Conservation (phyloP, 2,797 vertebrate genomes). For the Coreius guichenoti region DNA sequence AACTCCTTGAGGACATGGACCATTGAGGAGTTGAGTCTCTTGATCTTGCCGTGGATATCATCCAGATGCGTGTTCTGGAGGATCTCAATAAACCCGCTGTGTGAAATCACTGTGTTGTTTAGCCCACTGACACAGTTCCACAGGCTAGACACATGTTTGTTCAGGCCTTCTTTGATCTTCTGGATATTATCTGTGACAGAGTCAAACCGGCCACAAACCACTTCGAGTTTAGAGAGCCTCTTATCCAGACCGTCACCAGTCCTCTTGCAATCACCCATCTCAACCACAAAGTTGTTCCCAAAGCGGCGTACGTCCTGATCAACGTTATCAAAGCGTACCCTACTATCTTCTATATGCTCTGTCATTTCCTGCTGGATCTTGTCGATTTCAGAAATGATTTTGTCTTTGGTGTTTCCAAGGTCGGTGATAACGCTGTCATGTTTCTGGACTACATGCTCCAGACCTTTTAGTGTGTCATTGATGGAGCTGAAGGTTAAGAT, state of each 20-base stretch:
- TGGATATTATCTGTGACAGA: constrained; percentile 82
- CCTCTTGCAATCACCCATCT: constrained; percentile 78
- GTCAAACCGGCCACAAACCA: constrained; percentile 85
- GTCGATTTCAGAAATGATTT: constrained; percentile 91
- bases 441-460: constrained; percentile 86
- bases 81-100: constrained; percentile 80
- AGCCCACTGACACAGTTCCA: constrained; percentile 86
- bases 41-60: constrained; percentile 78
- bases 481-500: constrained; percentile 88
- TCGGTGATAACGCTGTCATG: constrained; percentile 87
- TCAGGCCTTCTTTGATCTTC: constrained; percentile 88
- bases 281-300: constrained; percentile 72
- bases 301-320: constrained; percentile 78
- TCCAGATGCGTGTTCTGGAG: constrained; percentile 81
- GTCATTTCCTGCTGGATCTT: constrained; percentile 87
- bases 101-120: constrained; percentile 80
- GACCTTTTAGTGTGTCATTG: constrained; percentile 87
- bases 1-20: constrained; percentile 78
- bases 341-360: constrained; percentile 83
- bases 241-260: constrained; percentile 84
- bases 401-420: constrained; percentile 86
- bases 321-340: constrained; percentile 77
- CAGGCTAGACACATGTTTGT: constrained; percentile 83
- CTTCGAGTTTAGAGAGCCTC: constrained; percentile 88
- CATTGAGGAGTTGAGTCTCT: constrained; percentile 86